Conservation (phyloP, 1,140 invertebrate genomes). For the Scaptomyza graminum region DNA sequence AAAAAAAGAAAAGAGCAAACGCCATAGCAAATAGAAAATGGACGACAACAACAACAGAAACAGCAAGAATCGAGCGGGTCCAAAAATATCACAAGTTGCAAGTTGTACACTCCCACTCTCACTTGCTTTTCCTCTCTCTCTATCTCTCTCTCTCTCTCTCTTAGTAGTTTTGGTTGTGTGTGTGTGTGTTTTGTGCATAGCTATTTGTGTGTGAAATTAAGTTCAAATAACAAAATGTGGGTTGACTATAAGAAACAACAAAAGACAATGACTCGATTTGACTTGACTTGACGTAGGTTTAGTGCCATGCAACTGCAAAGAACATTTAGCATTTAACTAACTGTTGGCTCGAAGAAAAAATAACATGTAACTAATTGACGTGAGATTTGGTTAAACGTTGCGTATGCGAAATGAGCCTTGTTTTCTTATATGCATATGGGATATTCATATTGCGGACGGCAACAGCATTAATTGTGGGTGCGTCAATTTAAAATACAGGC, state of each 20-base stretch:
- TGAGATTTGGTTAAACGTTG: slow-evolving; percentile 49
- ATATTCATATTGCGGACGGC: slow-evolving; percentile 25
- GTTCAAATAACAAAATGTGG: slow-evolving; percentile 79
- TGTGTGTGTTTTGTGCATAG: slow-evolving; percentile 18
- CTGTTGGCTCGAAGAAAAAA: background rate
- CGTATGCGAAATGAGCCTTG: slow-evolving; percentile 65
- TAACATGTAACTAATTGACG: slow-evolving; percentile 62
- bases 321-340: no score
- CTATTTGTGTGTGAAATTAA: slow-evolving; percentile 72
- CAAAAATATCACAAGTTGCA: slow-evolving; percentile 49
- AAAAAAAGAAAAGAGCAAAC: slow-evolving; percentile 26
- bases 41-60: slow-evolving; percentile 33
- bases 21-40: slow-evolving; percentile 26
- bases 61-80: slow-evolving; percentile 5
- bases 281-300: background rate
- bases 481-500: slow-evolving; percentile 3
- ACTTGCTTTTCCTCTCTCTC: background rate
- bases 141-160: background rate
- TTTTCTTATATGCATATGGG: slow-evolving; percentile 47
- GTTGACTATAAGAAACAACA: slow-evolving; percentile 48
- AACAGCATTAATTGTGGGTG: slow-evolving; percentile 12
- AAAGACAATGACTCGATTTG: background rate
- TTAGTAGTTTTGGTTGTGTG: background rate
- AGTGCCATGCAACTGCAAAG: slow-evolving; percentile 26
- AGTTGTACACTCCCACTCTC: slow-evolving; percentile 25